A percentile compares a stretch with the other conserved stretches of the same genome.
Conservation (phyloP, 2,113 vertebrate genomes). For the Sinocyclocheilus grahami region DNA sequence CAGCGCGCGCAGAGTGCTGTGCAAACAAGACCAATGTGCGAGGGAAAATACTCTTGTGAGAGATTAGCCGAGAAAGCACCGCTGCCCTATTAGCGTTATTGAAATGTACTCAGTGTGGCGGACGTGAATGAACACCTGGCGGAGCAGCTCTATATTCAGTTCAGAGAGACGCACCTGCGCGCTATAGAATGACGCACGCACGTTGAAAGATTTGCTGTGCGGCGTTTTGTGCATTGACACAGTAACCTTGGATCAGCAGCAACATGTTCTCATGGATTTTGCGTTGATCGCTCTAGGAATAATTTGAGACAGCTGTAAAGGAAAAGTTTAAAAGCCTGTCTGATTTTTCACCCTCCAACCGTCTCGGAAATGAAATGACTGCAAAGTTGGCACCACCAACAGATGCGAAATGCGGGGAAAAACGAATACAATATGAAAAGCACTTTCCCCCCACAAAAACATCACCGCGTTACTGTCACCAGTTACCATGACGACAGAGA, state of each 20-base stretch:
- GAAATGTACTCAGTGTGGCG: slow-evolving; percentile 61
- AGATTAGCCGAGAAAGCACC: slow-evolving; percentile 69
- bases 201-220: slow-evolving; percentile 34
- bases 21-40: slow-evolving; percentile 51
- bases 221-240: slow-evolving; percentile 43
- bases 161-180: slow-evolving; percentile 33
- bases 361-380: not conserved
- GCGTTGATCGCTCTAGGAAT: not conserved
- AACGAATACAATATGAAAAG: not conserved
- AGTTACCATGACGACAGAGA: slow-evolving; percentile 55
- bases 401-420: not conserved
- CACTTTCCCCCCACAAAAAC: slow-evolving; percentile 14
- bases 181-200: slow-evolving; percentile 33
- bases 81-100: slow-evolving; percentile 52
- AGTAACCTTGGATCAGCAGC: slow-evolving; percentile 49
- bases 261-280: slow-evolving; percentile 20
- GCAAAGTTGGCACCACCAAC: not conserved
- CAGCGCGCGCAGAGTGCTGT: slow-evolving; percentile 32
- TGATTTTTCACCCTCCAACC: not conserved
- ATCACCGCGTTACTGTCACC: slow-evolving; percentile 26
- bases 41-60: slow-evolving; percentile 63
- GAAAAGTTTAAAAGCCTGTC: not conserved
- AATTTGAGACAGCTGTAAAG: too few species aligned
- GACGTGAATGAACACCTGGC: slow-evolving; percentile 52
- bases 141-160: slow-evolving; percentile 27